These are phyloP conservation scores for Sceloporus tristichus DNA, from an alignment of 2,113 vertebrate species.

Conservation along the genomic window DNA sequence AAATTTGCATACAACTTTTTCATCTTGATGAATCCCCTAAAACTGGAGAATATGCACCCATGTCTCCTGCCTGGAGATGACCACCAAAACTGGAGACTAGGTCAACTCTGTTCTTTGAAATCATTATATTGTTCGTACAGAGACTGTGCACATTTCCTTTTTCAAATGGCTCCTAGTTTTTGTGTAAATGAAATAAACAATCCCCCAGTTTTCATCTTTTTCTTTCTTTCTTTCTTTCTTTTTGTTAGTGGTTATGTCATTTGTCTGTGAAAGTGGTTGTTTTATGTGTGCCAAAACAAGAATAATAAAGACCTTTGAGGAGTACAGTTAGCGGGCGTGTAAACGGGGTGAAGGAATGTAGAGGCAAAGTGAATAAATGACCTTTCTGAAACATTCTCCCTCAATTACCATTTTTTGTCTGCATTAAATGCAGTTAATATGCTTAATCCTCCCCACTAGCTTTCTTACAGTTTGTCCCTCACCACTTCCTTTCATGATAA, in stretches of 20 bases:
- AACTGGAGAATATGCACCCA: too few relatives aligned
- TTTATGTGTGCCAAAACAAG: slow-evolving; percentile 53
- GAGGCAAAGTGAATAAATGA: slow-evolving; percentile 67
- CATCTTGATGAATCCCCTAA: too few relatives aligned
- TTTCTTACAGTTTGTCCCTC: slow-evolving; percentile 43
- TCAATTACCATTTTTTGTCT: slow-evolving; percentile 41
- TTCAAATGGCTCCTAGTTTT: slow-evolving; percentile 42
- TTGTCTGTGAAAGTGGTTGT: slow-evolving; percentile 62
- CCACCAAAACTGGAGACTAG: too few relatives aligned
- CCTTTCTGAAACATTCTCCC: slow-evolving; percentile 76
- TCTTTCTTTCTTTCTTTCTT: slow-evolving; percentile 32
- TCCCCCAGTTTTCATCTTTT: not conserved
- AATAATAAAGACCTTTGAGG: slow-evolving; percentile 80
- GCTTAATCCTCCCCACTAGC: slow-evolving; percentile 54
- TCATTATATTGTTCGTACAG: not conserved
- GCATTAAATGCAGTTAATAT: slow-evolving; percentile 25
- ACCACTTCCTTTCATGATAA: slow-evolving; percentile 62
- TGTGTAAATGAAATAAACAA: slow-evolving; percentile 51
- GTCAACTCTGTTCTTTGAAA: not conserved
- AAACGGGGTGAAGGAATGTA: slow-evolving; percentile 70
- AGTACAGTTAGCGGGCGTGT: slow-evolving; percentile 51
- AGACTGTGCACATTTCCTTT: not conserved
- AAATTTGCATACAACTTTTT: too few relatives aligned
- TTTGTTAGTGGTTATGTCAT: slow-evolving; percentile 60
- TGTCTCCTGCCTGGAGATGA: too few relatives aligned